phyloP scores from a whole-genome alignment of 2,113 vertebrate species.

The Crocuta crocuta region DNA sequence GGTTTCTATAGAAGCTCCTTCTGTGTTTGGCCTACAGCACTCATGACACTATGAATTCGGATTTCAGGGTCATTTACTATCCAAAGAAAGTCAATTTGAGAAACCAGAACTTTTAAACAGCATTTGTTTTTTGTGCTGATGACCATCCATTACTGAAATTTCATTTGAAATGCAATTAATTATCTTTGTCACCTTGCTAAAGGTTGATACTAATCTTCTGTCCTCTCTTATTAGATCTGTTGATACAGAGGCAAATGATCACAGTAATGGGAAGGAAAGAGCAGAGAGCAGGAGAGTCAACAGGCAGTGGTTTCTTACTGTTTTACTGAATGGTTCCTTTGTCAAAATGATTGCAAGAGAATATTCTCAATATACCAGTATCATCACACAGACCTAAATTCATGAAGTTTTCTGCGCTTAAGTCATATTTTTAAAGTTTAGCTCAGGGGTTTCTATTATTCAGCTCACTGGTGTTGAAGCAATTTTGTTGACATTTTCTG shows the following conservation, averaged over 20 bases:
- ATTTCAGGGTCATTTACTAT: neutral
- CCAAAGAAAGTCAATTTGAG: neutral
- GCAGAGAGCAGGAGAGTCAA: neutral
- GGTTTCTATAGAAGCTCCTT: neutral
- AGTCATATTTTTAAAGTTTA: slow-evolving; percentile 70
- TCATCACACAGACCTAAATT: slow-evolving; percentile 44
- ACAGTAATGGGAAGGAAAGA: neutral
- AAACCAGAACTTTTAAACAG: neutral
- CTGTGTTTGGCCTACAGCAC: neutral
- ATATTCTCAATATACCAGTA: slow-evolving; percentile 44
- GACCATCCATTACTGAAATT: slow-evolving; percentile 13
- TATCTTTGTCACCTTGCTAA: slow-evolving; percentile 50
- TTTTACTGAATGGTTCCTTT: slow-evolving; percentile 67
- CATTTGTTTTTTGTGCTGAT: neutral
- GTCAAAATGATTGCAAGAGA: slow-evolving; percentile 61
- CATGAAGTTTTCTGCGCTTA: slow-evolving; percentile 60
- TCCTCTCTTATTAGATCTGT: slow-evolving; percentile 32
- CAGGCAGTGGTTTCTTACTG: neutral
- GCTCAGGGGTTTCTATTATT: slow-evolving; percentile 70
- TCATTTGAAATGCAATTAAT: slow-evolving; percentile 51
- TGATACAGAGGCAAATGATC: neutral
- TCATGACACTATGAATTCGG: neutral
- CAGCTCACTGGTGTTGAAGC: slow-evolving; percentile 83
- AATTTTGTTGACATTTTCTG: slow-evolving; percentile 82
- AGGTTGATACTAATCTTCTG: slow-evolving; percentile 64